Base-by-base conservation (phyloP, 2,888 invertebrate species). In the Spialia ferax region DNA sequence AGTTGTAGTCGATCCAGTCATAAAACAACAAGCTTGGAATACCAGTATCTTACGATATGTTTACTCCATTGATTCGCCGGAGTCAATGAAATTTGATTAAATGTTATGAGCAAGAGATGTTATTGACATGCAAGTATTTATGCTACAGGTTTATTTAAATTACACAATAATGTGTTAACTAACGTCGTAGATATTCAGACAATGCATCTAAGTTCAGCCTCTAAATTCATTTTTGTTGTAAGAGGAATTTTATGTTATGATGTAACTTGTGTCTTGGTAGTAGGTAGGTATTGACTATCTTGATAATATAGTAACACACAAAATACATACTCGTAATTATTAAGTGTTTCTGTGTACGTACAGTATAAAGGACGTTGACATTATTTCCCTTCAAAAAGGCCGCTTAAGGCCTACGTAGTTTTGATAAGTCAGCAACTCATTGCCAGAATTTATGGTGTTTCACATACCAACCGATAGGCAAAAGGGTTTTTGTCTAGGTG, bases 41-140 rank as follows among this genome's bases (percentile, higher is more conserved):
- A 91, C 90, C 87, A 86, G 89, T 91, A 89, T 92, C 88, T 88
- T 89, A 89, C 91, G 88, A 82, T 86, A 84, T 86, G 88, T 90
- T 91, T 89, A 88, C 88, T 86, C 84, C 83, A 87, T 83, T 84
- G 84, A 88, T 86, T 84, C 82, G 84, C 84, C 83, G 81, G 82
- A 78, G 73, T 87, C 84, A 89, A 88, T 87, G 87, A 84, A 86
- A 84, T 80, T 78, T 77, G 70, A 78, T 74, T 72, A 63, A 66
- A 69, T 68, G 65, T 62, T 65, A 63, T 32, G 67, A 50, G 55
- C 59, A 50, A 10, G 60, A 63, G 60, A 63, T 55, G 35, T 52
- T 63, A 56, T 65, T 70, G 18, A 50, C 13, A 45, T 45, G 56
- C 56, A 22, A 22, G 10, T 29, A 18, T 29, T 63, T 42, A 42